phyloP scores from a whole-genome alignment of 2,888 invertebrate species.

The Epinotia ramella region DNA sequence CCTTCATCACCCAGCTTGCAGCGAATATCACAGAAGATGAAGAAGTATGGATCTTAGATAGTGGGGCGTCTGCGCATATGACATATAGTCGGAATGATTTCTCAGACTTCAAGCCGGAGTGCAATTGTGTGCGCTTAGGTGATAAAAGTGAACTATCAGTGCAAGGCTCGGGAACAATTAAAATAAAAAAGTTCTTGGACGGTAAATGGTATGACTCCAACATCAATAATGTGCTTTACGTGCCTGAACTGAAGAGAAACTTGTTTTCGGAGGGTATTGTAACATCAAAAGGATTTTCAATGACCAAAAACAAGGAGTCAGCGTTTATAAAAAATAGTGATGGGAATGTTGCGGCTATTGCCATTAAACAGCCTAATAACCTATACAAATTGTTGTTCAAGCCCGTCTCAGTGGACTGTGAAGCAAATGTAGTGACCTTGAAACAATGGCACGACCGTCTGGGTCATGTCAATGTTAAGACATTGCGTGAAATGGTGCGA shows the following conservation, averaged over 20 bases:
- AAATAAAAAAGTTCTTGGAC: constrained; percentile 13
- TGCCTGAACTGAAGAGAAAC: constrained; percentile 21
- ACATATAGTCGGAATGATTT: background rate
- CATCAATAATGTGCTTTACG: constrained; percentile 22
- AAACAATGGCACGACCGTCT: background rate
- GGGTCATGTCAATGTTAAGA: background rate
- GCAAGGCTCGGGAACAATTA: background rate
- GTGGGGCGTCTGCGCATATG: background rate
- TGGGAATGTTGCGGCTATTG: constrained; percentile 17
- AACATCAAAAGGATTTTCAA: background rate
- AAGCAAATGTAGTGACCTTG: background rate
- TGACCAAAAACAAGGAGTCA: constrained; percentile 15
- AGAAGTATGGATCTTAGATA: background rate
- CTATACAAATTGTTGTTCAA: background rate
- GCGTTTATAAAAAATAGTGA: constrained; percentile 10
- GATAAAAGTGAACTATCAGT: background rate
- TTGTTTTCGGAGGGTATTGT: constrained; percentile 17
- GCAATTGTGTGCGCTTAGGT: constrained; percentile 26
- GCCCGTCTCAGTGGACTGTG: background rate
- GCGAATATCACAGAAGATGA: background rate
- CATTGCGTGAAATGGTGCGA: background rate
- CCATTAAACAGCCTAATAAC: background rate
- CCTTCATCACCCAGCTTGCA: background rate
- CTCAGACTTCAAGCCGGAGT: background rate
- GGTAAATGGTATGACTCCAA: constrained; percentile 27